Evolutionary conservation across 2,888 invertebrate genomes (phyloP), one percentile per base, ranked within the genome.

Genomic region (Erebia aethiops): DNA sequence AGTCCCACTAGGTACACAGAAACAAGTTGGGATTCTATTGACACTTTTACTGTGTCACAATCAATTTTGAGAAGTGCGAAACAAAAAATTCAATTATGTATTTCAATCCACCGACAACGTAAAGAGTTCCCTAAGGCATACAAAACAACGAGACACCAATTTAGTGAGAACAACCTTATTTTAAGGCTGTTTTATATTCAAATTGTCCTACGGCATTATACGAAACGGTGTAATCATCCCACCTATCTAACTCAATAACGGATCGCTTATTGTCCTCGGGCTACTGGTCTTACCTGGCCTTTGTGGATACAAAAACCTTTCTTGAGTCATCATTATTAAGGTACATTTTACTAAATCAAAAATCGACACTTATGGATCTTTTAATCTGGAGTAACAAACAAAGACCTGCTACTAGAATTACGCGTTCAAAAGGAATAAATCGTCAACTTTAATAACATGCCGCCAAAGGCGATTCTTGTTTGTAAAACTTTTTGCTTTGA

Each of bases 211-310:
- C 84, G 88, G 89, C 87, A 80, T 77, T 77, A 78, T 80, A 76
- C 78, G 72, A 77, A 82, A 80, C 79, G 72, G 80, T 84, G 86
- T 85, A 90, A 90, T 91, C 91, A 88, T 85, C 83, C 81, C 84
- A 81, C 85, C 80, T 85, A 90, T 90, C 90, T 89, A 88, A 88
- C 85, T 81, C 84, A 85, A 89, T 90, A 91, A 91, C 87, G 87
- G 91, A 92, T 92, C 87, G 85, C 87, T 89, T 87, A 90, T 91
- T 91, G 92, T 91, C 87, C 88, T 85, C 82, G 77, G 77, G 90
- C 92, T 92, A 92, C 92, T 81, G 88, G 92, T 89, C 82, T 92
- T 92, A 85, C 85, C 83, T 81, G 80, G 73, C 67, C 72, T 70
- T 63, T 60, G 69, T 63, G 65, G 21, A 69, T 61, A 63, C 63